Percentiles rank a stretch among this genome's conserved stretches.
Evolutionary conservation across 2,888 invertebrate genomes (phyloP).

Genomic region (Aphidoletes aphidimyza): DNA sequence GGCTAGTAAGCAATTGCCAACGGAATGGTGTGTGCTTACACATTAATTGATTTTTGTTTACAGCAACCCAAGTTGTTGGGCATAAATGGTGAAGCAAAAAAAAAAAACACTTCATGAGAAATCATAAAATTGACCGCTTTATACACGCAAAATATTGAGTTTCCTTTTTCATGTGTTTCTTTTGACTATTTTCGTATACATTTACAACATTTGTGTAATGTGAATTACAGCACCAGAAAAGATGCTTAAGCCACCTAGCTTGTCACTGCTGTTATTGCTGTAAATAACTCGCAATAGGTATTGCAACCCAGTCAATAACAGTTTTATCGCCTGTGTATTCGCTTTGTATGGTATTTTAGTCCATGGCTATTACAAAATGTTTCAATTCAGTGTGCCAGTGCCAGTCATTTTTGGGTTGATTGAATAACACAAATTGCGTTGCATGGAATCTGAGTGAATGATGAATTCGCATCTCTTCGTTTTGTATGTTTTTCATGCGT

Average conservation of each 20-base stretch:
- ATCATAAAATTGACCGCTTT: neutral
- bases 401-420: conserved; percentile 51
- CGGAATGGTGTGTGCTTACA: neutral
- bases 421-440: neutral
- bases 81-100: conserved; percentile 19
- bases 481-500: neutral
- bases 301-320: too few relatives aligned
- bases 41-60: neutral
- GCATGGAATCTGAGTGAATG: neutral
- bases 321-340: neutral
- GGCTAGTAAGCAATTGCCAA: conserved; percentile 3
- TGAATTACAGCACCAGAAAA: too few relatives aligned
- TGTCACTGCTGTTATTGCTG: too few relatives aligned
- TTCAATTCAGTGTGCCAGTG: conserved; percentile 10
- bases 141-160: conserved; percentile 23
- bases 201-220: neutral
- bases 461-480: neutral
- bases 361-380: conserved; percentile 49
- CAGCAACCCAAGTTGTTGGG: neutral
- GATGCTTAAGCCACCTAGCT: too few relatives aligned
- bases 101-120: neutral
- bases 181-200: neutral
- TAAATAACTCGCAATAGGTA: too few relatives aligned
- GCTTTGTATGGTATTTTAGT: conserved; percentile 40
- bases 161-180: neutral